A percentile compares a stretch with the other conserved stretches of the same genome.
Evolutionary conservation across 2,888 invertebrate genomes (phyloP).

Genomic region (Leptopilina drosophilae): DNA sequence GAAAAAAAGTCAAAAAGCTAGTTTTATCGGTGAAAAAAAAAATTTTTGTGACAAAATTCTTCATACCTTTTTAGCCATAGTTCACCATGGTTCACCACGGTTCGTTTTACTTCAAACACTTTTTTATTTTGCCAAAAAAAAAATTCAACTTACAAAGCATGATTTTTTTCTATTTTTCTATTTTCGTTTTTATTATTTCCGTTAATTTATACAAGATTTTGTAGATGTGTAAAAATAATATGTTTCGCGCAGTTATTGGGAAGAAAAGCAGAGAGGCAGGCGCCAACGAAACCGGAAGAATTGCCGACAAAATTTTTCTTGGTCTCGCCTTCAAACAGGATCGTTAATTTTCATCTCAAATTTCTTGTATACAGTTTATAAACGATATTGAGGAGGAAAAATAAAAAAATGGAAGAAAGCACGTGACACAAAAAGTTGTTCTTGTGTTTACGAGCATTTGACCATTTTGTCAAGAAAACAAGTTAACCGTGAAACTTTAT

Average conservation of each 20-base stretch:
- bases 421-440: slow-evolving; percentile 28
- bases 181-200: slow-evolving; percentile 3
- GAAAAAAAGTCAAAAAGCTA: no score
- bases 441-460: slow-evolving; percentile 34
- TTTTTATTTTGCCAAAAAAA: no score
- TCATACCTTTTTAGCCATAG: no score
- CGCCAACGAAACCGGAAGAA: slow-evolving; percentile 6
- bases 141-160: no score
- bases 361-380: slow-evolving; percentile 18
- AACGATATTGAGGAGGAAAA: not conserved
- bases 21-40: no score
- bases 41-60: no score
- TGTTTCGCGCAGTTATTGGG: not conserved
- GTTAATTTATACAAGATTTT: not conserved
- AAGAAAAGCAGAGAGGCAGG: not conserved
- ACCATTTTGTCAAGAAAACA: slow-evolving; percentile 34
- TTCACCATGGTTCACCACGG: no score
- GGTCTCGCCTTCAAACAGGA: slow-evolving; percentile 27
- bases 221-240: not conserved
- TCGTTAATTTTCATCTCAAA: slow-evolving; percentile 14
- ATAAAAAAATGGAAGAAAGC: slow-evolving; percentile 8
- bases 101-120: no score
- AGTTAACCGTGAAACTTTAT: slow-evolving; percentile 31
- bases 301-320: slow-evolving; percentile 2
- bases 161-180: no score